Evolutionary conservation across 2,888 invertebrate species (phyloP).

Genomic region (Metallyticus violacea): DNA sequence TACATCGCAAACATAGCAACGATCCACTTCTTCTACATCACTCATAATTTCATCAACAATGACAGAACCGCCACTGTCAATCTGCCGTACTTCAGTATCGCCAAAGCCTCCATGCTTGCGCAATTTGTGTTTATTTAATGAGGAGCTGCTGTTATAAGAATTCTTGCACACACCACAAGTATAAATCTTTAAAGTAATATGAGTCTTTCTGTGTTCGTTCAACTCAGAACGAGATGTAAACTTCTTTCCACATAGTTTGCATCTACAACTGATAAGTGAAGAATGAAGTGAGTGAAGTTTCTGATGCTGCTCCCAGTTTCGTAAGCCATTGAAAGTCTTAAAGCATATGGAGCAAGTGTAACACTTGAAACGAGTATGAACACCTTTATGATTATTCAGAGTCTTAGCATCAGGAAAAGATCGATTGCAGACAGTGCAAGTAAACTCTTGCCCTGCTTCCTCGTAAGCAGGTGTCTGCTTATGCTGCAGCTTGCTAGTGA

Average conservation of each 20-base stretch:
- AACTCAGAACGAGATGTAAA: conserved; percentile 60
- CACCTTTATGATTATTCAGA: conserved; percentile 24
- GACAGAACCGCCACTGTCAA: conserved; percentile 36
- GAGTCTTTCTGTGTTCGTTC: conserved; percentile 63
- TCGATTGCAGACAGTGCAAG: conserved; percentile 22
- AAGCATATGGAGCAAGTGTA: conserved; percentile 21
- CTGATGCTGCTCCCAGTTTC: conserved; percentile 24
- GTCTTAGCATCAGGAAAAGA: conserved; percentile 16
- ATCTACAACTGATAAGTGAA: conserved; percentile 47
- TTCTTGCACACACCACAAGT: conserved; percentile 58
- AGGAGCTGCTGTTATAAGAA: conserved; percentile 60
- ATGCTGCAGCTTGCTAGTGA: not conserved
- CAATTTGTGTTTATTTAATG: conserved; percentile 43
- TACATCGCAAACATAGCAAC: conserved; percentile 51
- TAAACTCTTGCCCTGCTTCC: not conserved
- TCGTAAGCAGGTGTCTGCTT: not conserved
- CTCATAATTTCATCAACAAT: conserved; percentile 6
- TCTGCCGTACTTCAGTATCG: conserved; percentile 38
- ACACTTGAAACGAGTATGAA: conserved; percentile 23
- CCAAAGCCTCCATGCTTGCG: conserved; percentile 34
- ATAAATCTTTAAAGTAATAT: conserved; percentile 64
- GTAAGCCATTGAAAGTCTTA: conserved; percentile 20
- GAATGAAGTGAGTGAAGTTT: not conserved
- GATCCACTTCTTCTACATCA: conserved; percentile 26
- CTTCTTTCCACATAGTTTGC: conserved; percentile 61